Evolutionary conservation across 2,797 vertebrate genomes (phyloP).

Genomic region (Thalassophryne amazonica): DNA sequence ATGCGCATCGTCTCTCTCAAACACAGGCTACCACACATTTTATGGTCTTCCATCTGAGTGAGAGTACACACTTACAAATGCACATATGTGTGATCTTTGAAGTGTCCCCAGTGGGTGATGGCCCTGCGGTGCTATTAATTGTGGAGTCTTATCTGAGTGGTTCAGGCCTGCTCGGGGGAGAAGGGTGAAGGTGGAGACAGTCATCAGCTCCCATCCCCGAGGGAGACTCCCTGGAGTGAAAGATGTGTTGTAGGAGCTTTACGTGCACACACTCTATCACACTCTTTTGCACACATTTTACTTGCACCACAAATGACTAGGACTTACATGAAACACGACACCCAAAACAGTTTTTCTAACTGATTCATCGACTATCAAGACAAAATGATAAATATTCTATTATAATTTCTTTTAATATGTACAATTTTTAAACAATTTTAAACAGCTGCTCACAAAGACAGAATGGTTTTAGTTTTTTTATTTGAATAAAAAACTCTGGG

Average conservation of each 20-base stretch:
- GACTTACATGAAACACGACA: too few relatives aligned
- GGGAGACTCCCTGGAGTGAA: slow-evolving; percentile 39
- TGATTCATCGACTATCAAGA: too few relatives aligned
- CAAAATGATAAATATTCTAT: too few relatives aligned
- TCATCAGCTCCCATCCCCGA: slow-evolving; percentile 40
- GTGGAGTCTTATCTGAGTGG: slow-evolving; percentile 65
- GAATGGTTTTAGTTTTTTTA: too few relatives aligned
- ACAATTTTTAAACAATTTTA: too few relatives aligned
- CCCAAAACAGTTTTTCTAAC: too few relatives aligned
- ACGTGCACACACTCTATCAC: neutral
- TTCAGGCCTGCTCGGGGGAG: slow-evolving; percentile 63
- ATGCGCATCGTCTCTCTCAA: neutral
- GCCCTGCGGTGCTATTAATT: slow-evolving; percentile 66
- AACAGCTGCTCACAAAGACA: too few relatives aligned
- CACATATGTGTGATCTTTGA: slow-evolving; percentile 46
- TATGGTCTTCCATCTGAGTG: slow-evolving; percentile 23
- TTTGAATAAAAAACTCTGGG: too few relatives aligned
- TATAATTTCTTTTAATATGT: too few relatives aligned
- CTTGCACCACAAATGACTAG: too few relatives aligned
- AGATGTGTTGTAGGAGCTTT: slow-evolving; percentile 22
- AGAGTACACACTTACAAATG: slow-evolving; percentile 4
- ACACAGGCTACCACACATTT: slow-evolving; percentile 6
- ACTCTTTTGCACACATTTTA: slow-evolving; percentile 2
- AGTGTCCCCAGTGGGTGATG: slow-evolving; percentile 39
- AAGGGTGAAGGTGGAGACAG: slow-evolving; percentile 24